Evolutionary conservation across 2,888 invertebrate genomes (phyloP).

Genomic region (Xanthorhoe spadicearia): DNA sequence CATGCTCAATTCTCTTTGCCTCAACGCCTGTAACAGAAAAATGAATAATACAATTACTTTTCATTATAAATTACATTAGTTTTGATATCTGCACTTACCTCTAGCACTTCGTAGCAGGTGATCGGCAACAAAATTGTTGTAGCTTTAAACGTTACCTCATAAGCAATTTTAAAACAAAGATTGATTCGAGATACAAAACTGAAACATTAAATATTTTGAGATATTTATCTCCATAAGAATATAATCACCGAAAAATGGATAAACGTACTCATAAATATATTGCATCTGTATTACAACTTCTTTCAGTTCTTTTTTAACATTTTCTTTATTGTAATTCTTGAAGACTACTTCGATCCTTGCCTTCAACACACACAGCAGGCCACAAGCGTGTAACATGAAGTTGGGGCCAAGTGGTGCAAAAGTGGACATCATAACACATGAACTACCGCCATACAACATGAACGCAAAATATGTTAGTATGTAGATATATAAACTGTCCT

Average conservation of each 20-base stretch:
- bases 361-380: conserved; percentile 34
- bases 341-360: conserved; percentile 26
- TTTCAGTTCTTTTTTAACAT: conserved; percentile 20
- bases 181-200: conserved; percentile 39
- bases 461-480: conserved; percentile 7
- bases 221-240: neutral
- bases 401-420: conserved; percentile 34
- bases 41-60: neutral
- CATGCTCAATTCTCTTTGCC: conserved; percentile 37
- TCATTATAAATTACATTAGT: neutral
- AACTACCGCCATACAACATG: conserved; percentile 8
- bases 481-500: conserved; percentile 20
- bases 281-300: conserved; percentile 31
- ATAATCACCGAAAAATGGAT: neutral
- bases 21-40: conserved; percentile 43
- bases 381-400: conserved; percentile 40
- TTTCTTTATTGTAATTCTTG: neutral
- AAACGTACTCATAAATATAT: conserved; percentile 35
- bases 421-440: conserved; percentile 7
- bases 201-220: conserved; percentile 8
- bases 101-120: conserved; percentile 32
- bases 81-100: conserved; percentile 23
- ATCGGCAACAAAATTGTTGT: conserved; percentile 36
- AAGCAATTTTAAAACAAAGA: conserved; percentile 29
- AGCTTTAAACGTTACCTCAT: conserved; percentile 39